Percentiles rank a stretch among this genome's conserved stretches.
Evolutionary conservation across 2,113 vertebrate genomes (phyloP).

Genomic region (Gobius niger): DNA sequence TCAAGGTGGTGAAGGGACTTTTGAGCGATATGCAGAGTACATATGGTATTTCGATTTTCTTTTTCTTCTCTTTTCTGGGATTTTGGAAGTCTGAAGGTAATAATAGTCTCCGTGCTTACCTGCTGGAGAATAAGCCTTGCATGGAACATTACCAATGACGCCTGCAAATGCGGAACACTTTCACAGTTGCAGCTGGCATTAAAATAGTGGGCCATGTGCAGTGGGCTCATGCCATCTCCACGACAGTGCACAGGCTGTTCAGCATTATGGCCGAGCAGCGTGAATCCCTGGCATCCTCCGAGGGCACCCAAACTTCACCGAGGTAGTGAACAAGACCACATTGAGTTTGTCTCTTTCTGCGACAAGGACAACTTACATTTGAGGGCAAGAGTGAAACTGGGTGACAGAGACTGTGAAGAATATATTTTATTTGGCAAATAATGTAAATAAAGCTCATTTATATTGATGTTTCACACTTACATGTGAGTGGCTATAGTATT

Average conservation of each 20-base stretch:
- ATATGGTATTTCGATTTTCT: too few species aligned
- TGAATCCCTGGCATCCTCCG: conserved; percentile 48
- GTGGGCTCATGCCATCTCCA: conserved; percentile 40
- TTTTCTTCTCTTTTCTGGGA: too few species aligned
- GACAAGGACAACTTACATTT: neutral
- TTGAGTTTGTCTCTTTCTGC: conserved; percentile 12
- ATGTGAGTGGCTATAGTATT: too few species aligned
- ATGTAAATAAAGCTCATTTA: neutral
- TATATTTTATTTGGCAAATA: neutral
- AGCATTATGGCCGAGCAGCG: conserved; percentile 63
- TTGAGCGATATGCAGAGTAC: too few species aligned
- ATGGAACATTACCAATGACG: conserved; percentile 34
- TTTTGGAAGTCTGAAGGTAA: conserved; percentile 11
- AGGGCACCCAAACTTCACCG: conserved; percentile 23
- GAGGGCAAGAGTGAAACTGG: too few species aligned
- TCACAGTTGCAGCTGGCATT: conserved; percentile 60
- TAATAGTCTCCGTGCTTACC: conserved; percentile 39
- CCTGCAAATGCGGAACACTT: conserved; percentile 43
- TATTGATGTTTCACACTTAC: neutral
- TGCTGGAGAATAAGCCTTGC: conserved; percentile 40
- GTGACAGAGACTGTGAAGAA: neutral
- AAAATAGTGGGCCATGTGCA: conserved; percentile 57
- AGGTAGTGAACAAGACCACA: conserved; percentile 43
- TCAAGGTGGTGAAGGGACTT: too few species aligned
- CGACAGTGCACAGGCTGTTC: conserved; percentile 53